Base-by-base conservation (phyloP, 2,888 invertebrate genomes). In the Chymomyza caudatula region DNA sequence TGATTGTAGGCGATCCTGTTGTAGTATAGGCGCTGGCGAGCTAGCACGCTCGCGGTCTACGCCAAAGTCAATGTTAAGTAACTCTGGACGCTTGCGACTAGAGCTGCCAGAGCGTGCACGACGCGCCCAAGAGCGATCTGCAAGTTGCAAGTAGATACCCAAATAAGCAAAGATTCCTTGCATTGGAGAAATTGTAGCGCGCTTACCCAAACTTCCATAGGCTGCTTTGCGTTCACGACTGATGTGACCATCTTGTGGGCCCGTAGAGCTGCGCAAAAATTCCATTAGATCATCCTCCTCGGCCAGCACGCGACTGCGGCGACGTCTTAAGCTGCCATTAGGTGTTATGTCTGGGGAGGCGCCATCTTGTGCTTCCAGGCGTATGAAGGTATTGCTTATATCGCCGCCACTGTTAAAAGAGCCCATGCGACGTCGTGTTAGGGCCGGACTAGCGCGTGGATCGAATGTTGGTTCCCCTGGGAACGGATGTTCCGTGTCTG, bases 281-380 rank as follows among this genome's bases (percentile, higher is more conserved):
- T 96, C 96, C 93, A 97, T 94, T n/a, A 97, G 90, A 78, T 97
- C 97, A 85, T 96, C 95, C 83, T 95, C 95, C 87, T 95, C 96
- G 3, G 94, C 94, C 0, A 96, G 93, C 17, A 96, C 94, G 29
- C 96, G 93, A 86, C 96, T 95, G 78, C 96, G 92, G 52, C 97
- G 92, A 42, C 97, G 92, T 19, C 97, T 92, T 44, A 97, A 91
- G 73, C 96, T 97, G 37, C 97, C 97, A 73, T 96, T 97, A 13
- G 97, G 97, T 3, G 97, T 97, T 47, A 96, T 94, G 87, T 97
- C 97, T 92, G 90, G 64, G 42, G 91, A 91, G 61, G 87, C 78
- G 4, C 88, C 88, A 54, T 90, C 89, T 61, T 79, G 85, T 2
- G 73, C 64, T 58, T 88, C 88, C 53, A 87, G 70, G 17, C 88